Conservation (phyloP, 1,140 invertebrate species). For the Magallana ariakensis region DNA sequence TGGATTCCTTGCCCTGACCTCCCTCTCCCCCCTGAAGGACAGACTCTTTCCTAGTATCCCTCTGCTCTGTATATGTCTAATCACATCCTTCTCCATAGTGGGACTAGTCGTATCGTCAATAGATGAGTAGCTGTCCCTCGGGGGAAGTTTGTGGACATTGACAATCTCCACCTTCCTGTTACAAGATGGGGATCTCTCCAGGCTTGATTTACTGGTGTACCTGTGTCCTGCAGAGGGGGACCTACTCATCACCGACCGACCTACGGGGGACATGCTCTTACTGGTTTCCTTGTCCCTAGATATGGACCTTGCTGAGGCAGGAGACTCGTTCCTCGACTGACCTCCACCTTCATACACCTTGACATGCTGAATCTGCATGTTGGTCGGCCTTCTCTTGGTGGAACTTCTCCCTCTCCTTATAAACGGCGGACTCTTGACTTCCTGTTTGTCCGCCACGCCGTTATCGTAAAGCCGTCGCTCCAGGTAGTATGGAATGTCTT, state of each 20-base stretch:
- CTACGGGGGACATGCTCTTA: conserved; percentile 51
- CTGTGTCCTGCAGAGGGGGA: conserved; percentile 43
- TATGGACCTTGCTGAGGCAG: neutral
- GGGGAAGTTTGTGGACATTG: conserved; percentile 77
- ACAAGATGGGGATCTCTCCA: conserved; percentile 68
- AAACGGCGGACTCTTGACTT: conserved; percentile 38
- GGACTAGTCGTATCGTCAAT: conserved; percentile 80
- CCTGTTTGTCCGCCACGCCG: conserved; percentile 61
- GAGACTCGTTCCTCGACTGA: conserved; percentile 27
- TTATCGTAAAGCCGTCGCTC: conserved; percentile 75
- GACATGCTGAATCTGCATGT: conserved; percentile 64
- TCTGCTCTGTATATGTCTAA: conserved; percentile 65
- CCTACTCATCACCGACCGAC: conserved; percentile 31
- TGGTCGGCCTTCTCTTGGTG: conserved; percentile 60
- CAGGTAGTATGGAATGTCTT: conserved; percentile 80
- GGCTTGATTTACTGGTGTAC: conserved; percentile 46
- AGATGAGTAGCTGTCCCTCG: conserved; percentile 79
- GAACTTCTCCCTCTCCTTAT: conserved; percentile 56
- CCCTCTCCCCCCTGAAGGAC: neutral
- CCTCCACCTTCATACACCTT: conserved; percentile 63
- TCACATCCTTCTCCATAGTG: conserved; percentile 74
- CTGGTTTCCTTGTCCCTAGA: conserved; percentile 26
- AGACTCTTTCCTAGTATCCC: neutral
- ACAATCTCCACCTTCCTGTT: conserved; percentile 77
- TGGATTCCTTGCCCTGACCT: neutral